Base-by-base conservation (phyloP, 1,140 invertebrate species). In the Antheraea mylitta region DNA sequence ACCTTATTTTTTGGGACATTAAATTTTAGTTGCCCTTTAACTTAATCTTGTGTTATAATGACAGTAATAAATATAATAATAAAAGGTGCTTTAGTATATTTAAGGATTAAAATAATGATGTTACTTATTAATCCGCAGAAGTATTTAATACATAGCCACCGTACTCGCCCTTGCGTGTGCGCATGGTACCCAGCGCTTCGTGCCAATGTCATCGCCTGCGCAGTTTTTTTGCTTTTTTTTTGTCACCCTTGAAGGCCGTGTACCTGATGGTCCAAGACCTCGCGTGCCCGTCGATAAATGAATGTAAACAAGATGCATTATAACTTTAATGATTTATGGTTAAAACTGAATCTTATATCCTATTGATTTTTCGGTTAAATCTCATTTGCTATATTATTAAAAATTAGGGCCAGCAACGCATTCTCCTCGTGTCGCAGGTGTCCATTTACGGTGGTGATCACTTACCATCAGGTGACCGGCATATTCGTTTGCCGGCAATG, bases 161-260 rank as follows among this genome's bases (percentile, higher is more conserved):
- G 58, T 75, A 74, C 72, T 75, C 79, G 82, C 83, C 83, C 83
- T 91, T 85, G 89, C 89, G 89, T 91, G 89, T 71, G 84, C 83
- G 80, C 79, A 80, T 69, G 63, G 74, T 68, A 69, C 69, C 64
- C 72, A 75, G 68, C 75, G 77, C 76, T 81, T 78, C 81, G 85
- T 90, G 86, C 78, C 86, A 91, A 89, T 88, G 89, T 90, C 89
- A 78, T 73, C 73, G 77, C 53, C 62, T 73, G 75, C 73, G 70
- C 72, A 78, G 59, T 64, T 75, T 74, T n/a, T 66, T 18, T 19
- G 38, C 66, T 76, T 76, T 87, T 87, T n/a, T 90, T 87, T 79
- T 85, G 77, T 70, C 76, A 86, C 77, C 83, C 81, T 75, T 74
- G 82, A 91, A 91, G 89, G 87, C 79, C 78, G 74, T 77, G 82